These are phyloP conservation scores for Solenopsis invicta DNA, from an alignment of 1,140 invertebrate genomes.

Conservation along the genomic window DNA sequence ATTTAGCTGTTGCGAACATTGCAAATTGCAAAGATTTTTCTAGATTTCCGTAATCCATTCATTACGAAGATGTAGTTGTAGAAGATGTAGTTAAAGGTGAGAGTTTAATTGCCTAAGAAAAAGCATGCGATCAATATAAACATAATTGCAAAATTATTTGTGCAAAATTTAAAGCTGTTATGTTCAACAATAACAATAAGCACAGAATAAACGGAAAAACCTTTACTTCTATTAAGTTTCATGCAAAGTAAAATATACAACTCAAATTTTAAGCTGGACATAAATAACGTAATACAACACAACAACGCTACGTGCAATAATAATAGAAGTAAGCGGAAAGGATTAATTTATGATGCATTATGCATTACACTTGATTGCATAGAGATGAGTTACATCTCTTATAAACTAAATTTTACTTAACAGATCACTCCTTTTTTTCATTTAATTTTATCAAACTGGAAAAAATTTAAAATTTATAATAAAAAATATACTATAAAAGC, in stretches of 20 bases:
- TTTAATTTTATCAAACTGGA: constrained; percentile 5
- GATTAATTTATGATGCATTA: background rate
- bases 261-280: background rate
- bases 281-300: constrained; percentile 15
- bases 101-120: constrained; percentile 82
- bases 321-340: background rate
- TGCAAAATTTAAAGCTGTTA: background rate
- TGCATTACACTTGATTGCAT: background rate
- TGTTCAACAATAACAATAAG: constrained; percentile 1
- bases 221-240: background rate
- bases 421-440: background rate
- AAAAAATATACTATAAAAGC: constrained; percentile 1
- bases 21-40: constrained; percentile 50
- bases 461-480: constrained; percentile 14
- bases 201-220: background rate
- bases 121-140: constrained; percentile 80
- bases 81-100: constrained; percentile 78
- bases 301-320: constrained; percentile 7
- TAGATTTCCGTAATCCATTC: constrained; percentile 72
- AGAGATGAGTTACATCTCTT: background rate
- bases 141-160: constrained; percentile 25
- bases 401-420: constrained; percentile 18
- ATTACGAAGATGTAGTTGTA: constrained; percentile 69
- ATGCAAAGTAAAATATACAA: constrained; percentile 21
- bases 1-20: constrained; percentile 18